Conservation (phyloP, 1,140 invertebrate genomes). For the Scylla paramamosain region DNA sequence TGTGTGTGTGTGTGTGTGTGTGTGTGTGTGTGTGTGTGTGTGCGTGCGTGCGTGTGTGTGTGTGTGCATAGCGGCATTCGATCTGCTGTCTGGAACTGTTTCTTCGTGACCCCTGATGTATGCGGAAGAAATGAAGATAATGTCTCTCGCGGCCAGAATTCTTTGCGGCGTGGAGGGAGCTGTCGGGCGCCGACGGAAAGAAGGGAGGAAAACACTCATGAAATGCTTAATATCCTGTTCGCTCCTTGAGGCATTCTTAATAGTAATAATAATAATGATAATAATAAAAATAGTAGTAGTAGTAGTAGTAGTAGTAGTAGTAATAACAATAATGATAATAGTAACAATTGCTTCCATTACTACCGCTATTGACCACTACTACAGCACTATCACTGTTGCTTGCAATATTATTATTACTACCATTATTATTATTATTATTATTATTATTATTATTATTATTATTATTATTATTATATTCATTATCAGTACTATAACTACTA, state of each 20-base stretch:
- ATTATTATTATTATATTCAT: neutral
- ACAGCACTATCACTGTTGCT: neutral
- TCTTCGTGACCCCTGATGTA: no score
- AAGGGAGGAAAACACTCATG: no score
- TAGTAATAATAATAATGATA: neutral
- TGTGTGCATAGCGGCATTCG: neutral
- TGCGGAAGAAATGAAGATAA: no score
- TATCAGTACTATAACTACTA: neutral
- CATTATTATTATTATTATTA: neutral
- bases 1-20: no score
- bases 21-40: constrained; percentile 48
- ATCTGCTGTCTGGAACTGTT: no score
- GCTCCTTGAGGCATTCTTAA: neutral
- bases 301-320: neutral
- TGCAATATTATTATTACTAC: neutral
- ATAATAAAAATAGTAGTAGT: neutral
- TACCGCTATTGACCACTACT: no score
- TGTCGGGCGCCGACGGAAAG: no score
- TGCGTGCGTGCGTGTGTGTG: constrained; percentile 39
- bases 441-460: neutral
- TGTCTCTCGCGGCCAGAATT: no score
- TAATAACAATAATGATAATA: constrained; percentile 9
- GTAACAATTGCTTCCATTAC: neutral
- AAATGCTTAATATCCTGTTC: no score
- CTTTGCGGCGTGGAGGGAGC: no score